These are phyloP conservation scores for Semnornis frantzii DNA, from an alignment of 2,113 vertebrate species.

Conservation along the genomic window DNA sequence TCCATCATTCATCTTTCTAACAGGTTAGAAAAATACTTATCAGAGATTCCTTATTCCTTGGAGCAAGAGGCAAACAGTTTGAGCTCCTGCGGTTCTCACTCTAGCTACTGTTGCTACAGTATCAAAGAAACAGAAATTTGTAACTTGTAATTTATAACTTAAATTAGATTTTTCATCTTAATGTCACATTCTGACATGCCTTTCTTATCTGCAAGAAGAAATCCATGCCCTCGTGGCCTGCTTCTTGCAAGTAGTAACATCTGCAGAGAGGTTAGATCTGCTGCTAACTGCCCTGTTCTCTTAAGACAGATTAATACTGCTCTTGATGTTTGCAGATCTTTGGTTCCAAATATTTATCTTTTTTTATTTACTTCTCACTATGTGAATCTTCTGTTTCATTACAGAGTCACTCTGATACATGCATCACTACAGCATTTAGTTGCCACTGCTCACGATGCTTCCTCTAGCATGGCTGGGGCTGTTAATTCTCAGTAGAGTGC, in stretches of 20 bases:
- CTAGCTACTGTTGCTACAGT: neutral
- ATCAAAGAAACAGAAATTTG: neutral
- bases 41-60: neutral
- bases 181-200: neutral
- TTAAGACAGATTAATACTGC: neutral
- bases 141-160: neutral
- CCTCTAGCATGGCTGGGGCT: neutral
- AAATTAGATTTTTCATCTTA: neutral
- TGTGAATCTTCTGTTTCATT: neutral
- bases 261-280: neutral
- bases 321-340: neutral
- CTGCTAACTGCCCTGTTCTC: neutral
- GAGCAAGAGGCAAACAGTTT: neutral
- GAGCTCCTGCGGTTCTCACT: neutral
- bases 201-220: neutral
- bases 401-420: neutral
- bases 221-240: neutral
- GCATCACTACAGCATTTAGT: neutral
- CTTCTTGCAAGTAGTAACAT: neutral
- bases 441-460: neutral
- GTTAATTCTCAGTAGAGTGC: neutral
- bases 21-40: neutral
- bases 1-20: neutral
- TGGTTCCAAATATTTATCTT: conserved; percentile 14
- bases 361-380: conserved; percentile 3